Conservation (phyloP, 2,113 vertebrate species). For the Ptyas mucosa region DNA sequence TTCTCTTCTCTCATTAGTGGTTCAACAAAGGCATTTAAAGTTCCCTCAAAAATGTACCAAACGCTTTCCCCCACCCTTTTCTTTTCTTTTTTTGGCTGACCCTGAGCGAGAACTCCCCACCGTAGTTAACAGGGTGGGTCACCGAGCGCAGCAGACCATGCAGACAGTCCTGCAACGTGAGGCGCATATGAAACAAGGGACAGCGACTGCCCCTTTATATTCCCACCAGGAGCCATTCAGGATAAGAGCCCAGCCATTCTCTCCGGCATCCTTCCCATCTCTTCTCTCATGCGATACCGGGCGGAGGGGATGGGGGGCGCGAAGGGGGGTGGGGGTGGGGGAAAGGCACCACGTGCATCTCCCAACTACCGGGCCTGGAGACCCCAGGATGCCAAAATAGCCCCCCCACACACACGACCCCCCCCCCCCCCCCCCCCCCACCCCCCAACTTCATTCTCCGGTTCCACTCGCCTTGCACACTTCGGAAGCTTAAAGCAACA, state of each 20-base stretch:
- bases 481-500: background rate
- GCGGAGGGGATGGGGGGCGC: background rate
- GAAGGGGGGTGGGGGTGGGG: too few species aligned
- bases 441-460: too few species aligned
- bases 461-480: background rate
- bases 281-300: background rate
- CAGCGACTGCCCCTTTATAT: background rate
- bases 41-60: background rate
- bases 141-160: conserved; percentile 35
- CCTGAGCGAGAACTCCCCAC: background rate
- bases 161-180: conserved; percentile 28
- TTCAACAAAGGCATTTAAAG: conserved; percentile 21
- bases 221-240: background rate
- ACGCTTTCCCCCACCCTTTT: background rate
- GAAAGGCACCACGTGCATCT: background rate
- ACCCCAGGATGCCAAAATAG: background rate
- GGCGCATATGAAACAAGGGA: conserved; percentile 28
- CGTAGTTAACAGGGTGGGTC: conserved; percentile 3
- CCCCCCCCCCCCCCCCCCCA: too few species aligned
- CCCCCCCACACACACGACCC: background rate
- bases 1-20: background rate
- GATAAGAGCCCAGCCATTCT: background rate
- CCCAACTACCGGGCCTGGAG: background rate
- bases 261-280: background rate
- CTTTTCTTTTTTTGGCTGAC: background rate